Conservation (phyloP, 2,888 invertebrate genomes). For the Fabriciana adippe region DNA sequence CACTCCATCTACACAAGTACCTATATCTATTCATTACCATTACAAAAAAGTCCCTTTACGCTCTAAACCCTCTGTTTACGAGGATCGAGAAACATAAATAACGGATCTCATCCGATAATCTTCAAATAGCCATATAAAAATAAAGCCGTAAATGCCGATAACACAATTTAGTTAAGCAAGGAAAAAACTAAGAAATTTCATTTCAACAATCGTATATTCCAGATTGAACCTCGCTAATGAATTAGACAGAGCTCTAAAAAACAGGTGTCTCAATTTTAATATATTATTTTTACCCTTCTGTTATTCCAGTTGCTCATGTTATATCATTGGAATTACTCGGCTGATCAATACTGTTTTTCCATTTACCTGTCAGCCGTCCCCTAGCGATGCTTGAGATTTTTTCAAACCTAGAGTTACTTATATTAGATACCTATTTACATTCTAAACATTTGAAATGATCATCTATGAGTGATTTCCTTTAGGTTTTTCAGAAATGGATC, state of each 20-base stretch:
- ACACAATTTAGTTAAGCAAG: constrained; percentile 43
- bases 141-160: constrained; percentile 41
- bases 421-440: too few species aligned
- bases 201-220: constrained; percentile 29
- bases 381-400: too few species aligned
- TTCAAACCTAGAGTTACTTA: too few species aligned
- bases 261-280: background rate
- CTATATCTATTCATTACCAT: constrained; percentile 15
- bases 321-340: too few species aligned
- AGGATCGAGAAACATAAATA: constrained; percentile 25
- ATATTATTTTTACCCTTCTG: too few species aligned
- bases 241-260: background rate
- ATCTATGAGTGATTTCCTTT: too few species aligned
- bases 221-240: constrained; percentile 13
- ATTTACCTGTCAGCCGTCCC: too few species aligned
- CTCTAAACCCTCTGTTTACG: constrained; percentile 18
- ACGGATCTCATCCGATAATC: constrained; percentile 38
- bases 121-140: constrained; percentile 37
- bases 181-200: constrained; percentile 37
- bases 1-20: background rate
- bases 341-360: too few species aligned
- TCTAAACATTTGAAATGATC: too few species aligned
- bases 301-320: too few species aligned
- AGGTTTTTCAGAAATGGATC: too few species aligned
- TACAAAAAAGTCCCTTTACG: constrained; percentile 15